Percentiles rank a stretch among this genome's conserved stretches.
phyloP scores from a whole-genome alignment of 2,113 vertebrate species.

The Dromas ardeola region DNA sequence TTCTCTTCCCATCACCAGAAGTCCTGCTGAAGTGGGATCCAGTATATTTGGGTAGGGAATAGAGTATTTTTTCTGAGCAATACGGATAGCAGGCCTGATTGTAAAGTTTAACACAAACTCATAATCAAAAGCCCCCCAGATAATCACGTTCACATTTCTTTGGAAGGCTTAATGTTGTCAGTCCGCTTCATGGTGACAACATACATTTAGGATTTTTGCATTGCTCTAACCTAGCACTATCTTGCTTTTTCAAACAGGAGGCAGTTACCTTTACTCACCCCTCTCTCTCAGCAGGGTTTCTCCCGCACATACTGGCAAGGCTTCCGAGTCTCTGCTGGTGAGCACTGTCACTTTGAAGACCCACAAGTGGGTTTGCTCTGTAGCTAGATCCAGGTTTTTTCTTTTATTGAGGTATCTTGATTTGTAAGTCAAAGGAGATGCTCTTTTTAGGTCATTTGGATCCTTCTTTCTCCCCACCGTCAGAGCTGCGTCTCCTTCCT shows the following conservation, averaged over 20 bases:
- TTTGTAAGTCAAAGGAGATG: not conserved
- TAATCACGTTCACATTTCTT: not conserved
- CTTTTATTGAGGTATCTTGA: not conserved
- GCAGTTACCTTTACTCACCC: not conserved
- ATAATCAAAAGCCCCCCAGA: not conserved
- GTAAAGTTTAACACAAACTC: not conserved
- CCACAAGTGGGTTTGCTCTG: not conserved
- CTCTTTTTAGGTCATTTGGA: not conserved
- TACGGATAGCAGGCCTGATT: not conserved
- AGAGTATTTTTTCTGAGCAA: not conserved
- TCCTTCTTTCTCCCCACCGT: not conserved
- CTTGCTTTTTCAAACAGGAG: not conserved
- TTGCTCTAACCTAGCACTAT: accelerated
- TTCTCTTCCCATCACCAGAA: not conserved
- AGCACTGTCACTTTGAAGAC: not conserved
- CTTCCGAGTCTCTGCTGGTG: accelerated
- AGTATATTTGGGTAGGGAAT: not conserved
- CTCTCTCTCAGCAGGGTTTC: not conserved
- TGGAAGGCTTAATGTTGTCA: not conserved
- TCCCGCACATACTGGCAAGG: accelerated
- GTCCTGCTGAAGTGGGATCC: not conserved
- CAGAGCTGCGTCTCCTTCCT: not conserved
- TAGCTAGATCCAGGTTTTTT: not conserved
- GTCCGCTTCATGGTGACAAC: not conserved
- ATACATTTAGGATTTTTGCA: not conserved